phyloP scores from a whole-genome alignment of 2,797 vertebrate genomes.

The Nannoperca australis region DNA sequence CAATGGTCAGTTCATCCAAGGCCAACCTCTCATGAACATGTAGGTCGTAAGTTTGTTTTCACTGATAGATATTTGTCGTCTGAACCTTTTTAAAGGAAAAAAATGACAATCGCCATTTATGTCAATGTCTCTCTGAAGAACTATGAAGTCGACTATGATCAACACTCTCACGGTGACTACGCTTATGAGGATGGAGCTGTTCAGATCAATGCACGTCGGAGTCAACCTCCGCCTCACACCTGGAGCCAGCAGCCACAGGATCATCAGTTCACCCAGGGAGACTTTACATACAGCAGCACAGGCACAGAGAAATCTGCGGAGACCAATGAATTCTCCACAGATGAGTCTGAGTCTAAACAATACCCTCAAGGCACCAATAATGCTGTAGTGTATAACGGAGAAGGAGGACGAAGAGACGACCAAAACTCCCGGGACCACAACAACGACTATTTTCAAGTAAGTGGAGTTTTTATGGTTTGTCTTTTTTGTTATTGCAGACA shows the following conservation, averaged over 20 bases:
- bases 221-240: slow-evolving; percentile 72
- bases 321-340: slow-evolving; percentile 77
- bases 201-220: slow-evolving; percentile 71
- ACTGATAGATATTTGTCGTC: slow-evolving; percentile 5
- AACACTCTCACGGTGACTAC: slow-evolving; percentile 77
- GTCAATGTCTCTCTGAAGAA: slow-evolving; percentile 65
- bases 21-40: slow-evolving; percentile 80
- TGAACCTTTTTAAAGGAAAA: background rate
- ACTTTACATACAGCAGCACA: slow-evolving; percentile 74
- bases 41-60: slow-evolving; percentile 56
- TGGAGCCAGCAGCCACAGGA: slow-evolving; percentile 84
- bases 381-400: slow-evolving; percentile 82
- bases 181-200: slow-evolving; percentile 64
- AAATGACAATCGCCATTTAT: background rate
- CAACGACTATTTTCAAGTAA: slow-evolving; percentile 86
- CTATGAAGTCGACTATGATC: slow-evolving; percentile 73
- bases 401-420: slow-evolving; percentile 72
- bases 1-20: slow-evolving; percentile 84
- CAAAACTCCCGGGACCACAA: slow-evolving; percentile 77
- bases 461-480: slow-evolving; percentile 18
- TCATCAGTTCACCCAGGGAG: slow-evolving; percentile 76
- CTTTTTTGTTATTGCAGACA: background rate
- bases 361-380: slow-evolving; percentile 79
- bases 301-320: slow-evolving; percentile 77
- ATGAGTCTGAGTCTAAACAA: slow-evolving; percentile 78